These are phyloP conservation scores for Alectura lathami DNA, from an alignment of 2,113 vertebrate species.

Conservation along the genomic window DNA sequence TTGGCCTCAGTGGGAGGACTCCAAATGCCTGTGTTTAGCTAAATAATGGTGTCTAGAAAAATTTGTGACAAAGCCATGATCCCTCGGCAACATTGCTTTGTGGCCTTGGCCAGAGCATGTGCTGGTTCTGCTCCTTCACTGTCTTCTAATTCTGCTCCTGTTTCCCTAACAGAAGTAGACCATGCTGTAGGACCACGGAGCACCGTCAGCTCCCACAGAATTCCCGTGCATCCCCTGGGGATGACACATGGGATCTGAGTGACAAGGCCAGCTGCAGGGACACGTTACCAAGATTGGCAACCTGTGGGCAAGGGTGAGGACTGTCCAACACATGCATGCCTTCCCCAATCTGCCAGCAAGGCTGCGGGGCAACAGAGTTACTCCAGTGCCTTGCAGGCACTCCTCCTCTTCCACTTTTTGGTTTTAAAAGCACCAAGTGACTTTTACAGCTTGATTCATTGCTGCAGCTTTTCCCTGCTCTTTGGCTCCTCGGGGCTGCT, in stretches of 20 bases:
- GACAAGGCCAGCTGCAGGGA: not conserved
- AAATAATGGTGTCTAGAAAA: not conserved
- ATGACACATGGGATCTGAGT: accelerated
- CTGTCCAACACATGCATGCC: accelerated
- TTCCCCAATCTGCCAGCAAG: accelerated
- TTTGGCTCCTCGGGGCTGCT: not conserved
- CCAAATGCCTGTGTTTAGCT: not conserved
- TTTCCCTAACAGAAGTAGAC: not conserved
- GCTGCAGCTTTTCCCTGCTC: not conserved
- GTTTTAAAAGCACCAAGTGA: not conserved
- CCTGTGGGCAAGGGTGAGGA: accelerated
- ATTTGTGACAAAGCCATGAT: not conserved
- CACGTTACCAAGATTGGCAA: accelerated
- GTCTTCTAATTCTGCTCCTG: not conserved
- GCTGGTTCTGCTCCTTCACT: not conserved
- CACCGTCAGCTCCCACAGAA: not conserved
- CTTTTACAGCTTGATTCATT: not conserved
- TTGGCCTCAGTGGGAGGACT: not conserved
- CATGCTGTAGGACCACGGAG: not conserved
- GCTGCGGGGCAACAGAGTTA: not conserved
- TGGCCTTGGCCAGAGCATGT: not conserved
- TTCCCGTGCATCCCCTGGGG: accelerated
- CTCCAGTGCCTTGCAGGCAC: not conserved
- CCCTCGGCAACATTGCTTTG: accelerated
- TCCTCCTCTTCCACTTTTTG: not conserved